Evolutionary conservation across 2,888 invertebrate genomes (phyloP), one percentile per base, ranked within the genome.

Genomic region (Pristionchus japonicus): DNA sequence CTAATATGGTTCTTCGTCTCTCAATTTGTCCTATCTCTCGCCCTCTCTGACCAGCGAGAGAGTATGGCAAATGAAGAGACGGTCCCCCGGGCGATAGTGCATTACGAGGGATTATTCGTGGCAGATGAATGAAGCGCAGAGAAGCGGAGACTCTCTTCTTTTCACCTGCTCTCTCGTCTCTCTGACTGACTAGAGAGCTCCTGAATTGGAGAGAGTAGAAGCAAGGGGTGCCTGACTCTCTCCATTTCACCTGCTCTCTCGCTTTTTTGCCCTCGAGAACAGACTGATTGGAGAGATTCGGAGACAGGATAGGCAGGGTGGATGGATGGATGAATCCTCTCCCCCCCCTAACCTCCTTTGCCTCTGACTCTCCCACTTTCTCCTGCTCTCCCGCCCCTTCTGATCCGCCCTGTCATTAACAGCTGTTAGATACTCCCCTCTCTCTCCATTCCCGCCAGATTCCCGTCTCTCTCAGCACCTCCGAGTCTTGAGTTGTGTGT

Each of bases 241-340:
- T n/a, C n/a, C n/a, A n/a, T n/a, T n/a, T n/a, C n/a, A n/a, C n/a
- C n/a, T n/a, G n/a, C n/a, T n/a, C n/a, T n/a, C n/a, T n/a, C n/a
- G n/a, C n/a, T n/a, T n/a, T n/a, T n/a, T n/a, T n/a, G n/a, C n/a
- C n/a, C n/a, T n/a, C n/a, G n/a, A n/a, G n/a, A n/a, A n/a, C n/a
- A n/a, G n/a, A n/a, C n/a, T n/a, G n/a, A n/a, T n/a, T n/a, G n/a
- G 67, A 67, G 9, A 57, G 57, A 57, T 17, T 57, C 23, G n/a
- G 47, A 13, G 77, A 37, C 40, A 11, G 74, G 52, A 52, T 23
- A 57, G 57, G 57, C 23, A 57, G 57, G 20, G 57, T 57, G 40
- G 77, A 83, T n/a, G 15, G 52, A 83, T 83, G 83, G 83, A 57
- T 83, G 57, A 34, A 83, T 83, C 37, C 34, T 9, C 37, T n/a